Percentiles rank a stretch among this genome's conserved stretches.
These are phyloP conservation scores for Pediacus dermestoides DNA, from an alignment of 2,888 invertebrate genomes.

Conservation along the genomic window DNA sequence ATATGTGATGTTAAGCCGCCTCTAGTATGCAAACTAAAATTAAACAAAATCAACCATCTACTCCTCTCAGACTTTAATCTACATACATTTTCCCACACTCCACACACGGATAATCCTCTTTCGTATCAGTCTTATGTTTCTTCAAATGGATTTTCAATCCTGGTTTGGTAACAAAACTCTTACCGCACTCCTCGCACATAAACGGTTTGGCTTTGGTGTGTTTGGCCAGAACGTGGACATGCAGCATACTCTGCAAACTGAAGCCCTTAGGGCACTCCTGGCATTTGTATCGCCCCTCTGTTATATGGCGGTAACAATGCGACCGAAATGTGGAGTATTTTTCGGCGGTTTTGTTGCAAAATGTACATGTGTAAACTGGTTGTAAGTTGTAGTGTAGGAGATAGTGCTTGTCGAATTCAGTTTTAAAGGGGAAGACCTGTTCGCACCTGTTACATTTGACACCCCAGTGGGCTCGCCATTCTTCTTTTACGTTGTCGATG, in stretches of 20 bases:
- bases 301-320: conserved; percentile 58
- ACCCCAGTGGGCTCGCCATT: conserved; percentile 51
- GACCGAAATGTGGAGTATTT: conserved; percentile 55
- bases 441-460: conserved; percentile 57
- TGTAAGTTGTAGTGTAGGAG: conserved; percentile 42
- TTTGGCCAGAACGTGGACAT: conserved; percentile 54
- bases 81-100: conserved; percentile 50
- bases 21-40: conserved; percentile 46
- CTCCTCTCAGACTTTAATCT: no score
- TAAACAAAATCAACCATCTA: no score
- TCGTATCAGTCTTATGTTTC: conserved; percentile 48
- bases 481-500: conserved; percentile 52
- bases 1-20: conserved; percentile 50
- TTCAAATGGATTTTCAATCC: conserved; percentile 53
- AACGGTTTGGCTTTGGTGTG: conserved; percentile 51
- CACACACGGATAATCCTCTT: conserved; percentile 48
- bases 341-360: conserved; percentile 55
- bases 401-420: conserved; percentile 57
- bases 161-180: conserved; percentile 49
- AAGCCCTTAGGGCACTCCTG: conserved; percentile 55
- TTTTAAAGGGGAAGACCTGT: conserved; percentile 51
- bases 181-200: conserved; percentile 48
- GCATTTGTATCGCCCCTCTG: conserved; percentile 56
- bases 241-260: conserved; percentile 54
- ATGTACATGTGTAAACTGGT: conserved; percentile 57